Evolutionary conservation across 2,113 vertebrate species (phyloP).

Genomic region (Procapra przewalskii): DNA sequence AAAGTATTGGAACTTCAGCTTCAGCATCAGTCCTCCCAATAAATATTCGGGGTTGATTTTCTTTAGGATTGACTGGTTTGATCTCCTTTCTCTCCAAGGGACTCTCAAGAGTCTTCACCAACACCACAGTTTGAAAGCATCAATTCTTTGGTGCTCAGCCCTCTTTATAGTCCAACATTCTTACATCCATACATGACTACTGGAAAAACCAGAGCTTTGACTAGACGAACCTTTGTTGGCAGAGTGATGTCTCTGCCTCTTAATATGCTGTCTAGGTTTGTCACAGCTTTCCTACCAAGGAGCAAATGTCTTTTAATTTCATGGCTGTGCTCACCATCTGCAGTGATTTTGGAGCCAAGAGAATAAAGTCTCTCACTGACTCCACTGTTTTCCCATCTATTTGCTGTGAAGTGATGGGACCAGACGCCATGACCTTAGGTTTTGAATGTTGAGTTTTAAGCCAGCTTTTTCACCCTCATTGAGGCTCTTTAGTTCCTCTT

Average conservation of each 20-base stretch:
- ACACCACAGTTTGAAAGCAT: background rate
- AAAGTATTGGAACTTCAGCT: background rate
- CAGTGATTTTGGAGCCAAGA: background rate
- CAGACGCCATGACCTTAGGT: background rate
- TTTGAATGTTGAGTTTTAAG: background rate
- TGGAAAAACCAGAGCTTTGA: background rate
- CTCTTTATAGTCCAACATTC: background rate
- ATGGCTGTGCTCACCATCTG: background rate
- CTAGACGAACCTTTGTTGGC: background rate
- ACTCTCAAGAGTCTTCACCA: background rate
- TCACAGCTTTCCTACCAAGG: background rate
- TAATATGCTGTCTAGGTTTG: background rate
- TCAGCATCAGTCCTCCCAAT: background rate
- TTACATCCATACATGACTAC: background rate
- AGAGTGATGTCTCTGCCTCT: background rate
- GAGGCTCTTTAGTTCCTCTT: background rate
- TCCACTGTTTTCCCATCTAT: background rate
- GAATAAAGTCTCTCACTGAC: background rate
- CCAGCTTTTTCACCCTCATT: background rate
- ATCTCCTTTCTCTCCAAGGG: background rate
- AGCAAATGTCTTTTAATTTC: background rate
- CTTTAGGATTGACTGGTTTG: background rate
- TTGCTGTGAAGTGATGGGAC: background rate
- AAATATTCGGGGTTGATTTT: background rate
- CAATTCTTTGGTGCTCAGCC: background rate